A percentile compares a stretch with the other conserved stretches of the same genome.
phyloP scores from a whole-genome alignment of 2,797 vertebrate species.

The Cossypha polioptera region DNA sequence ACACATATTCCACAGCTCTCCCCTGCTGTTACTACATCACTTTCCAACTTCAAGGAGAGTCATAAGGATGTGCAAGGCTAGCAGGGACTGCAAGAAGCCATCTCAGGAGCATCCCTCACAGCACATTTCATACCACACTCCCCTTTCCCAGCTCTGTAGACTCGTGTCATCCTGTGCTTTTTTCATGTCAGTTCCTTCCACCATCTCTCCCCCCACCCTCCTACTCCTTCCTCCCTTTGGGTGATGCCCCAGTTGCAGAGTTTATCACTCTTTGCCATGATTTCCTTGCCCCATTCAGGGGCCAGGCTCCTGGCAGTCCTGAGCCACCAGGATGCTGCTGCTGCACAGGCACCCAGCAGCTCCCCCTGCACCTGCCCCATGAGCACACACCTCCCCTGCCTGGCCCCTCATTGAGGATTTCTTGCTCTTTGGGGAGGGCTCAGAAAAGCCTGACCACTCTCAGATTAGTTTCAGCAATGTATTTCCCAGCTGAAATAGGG shows the following conservation, averaged over 20 bases:
- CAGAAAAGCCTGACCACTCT: background rate
- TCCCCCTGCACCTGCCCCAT: background rate
- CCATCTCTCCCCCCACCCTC: fast-evolving
- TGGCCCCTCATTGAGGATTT: background rate
- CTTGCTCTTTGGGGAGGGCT: background rate
- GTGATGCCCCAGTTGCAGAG: background rate
- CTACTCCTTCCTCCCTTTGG: background rate
- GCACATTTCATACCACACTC: background rate
- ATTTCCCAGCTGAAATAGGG: background rate
- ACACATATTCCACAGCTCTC: background rate
- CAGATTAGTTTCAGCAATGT: background rate
- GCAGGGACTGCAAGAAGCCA: background rate
- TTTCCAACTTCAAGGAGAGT: background rate
- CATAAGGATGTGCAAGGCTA: background rate
- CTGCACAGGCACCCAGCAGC: background rate
- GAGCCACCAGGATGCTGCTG: background rate
- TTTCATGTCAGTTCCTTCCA: background rate
- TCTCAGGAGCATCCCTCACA: background rate
- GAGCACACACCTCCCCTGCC: background rate
- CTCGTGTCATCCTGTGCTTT: background rate
- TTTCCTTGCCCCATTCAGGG: background rate
- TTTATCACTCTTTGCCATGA: too few relatives aligned
- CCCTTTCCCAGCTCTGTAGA: background rate
- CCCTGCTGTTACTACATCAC: background rate
- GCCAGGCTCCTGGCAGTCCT: background rate